phyloP scores from a whole-genome alignment of 2,113 vertebrate species.

The Apteryx mantelli region DNA sequence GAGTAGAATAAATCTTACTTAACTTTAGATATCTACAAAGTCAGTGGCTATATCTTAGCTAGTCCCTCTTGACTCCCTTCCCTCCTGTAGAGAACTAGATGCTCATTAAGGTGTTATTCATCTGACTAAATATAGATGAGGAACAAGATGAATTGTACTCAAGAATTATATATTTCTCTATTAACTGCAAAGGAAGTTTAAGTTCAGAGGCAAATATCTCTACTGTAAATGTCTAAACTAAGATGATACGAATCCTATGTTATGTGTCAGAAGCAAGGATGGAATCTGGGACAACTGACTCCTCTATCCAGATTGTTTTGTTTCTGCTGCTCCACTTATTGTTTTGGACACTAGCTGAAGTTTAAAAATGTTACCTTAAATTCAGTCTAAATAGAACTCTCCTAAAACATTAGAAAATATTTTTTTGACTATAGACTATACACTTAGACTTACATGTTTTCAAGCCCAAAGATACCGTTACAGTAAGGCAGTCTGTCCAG shows the following conservation, averaged over 20 bases:
- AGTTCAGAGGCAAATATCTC: not conserved
- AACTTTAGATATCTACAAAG: not conserved
- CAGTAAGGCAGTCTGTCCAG: accelerated
- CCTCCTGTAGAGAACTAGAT: not conserved
- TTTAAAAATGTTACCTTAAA: not conserved
- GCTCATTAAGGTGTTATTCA: not conserved
- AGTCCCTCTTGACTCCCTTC: accelerated
- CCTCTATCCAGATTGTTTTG: not conserved
- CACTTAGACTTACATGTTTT: not conserved
- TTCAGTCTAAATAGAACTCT: not conserved
- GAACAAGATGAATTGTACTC: not conserved
- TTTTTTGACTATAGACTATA: not conserved
- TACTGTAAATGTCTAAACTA: not conserved
- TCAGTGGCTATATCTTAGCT: not conserved
- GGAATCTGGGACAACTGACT: not conserved
- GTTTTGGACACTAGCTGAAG: not conserved
- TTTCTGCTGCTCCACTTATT: not conserved
- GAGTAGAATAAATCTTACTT: not conserved
- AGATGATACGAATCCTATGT: not conserved
- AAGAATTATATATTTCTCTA: accelerated
- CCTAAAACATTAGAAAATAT: not conserved
- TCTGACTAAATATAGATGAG: not conserved
- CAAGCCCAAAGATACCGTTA: not conserved
- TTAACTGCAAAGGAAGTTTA: not conserved
- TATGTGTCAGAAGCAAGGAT: not conserved